A percentile compares a stretch with the other conserved stretches of the same genome.
Evolutionary conservation across 1,140 invertebrate genomes (phyloP).

Genomic region (Achatina immaculata): DNA sequence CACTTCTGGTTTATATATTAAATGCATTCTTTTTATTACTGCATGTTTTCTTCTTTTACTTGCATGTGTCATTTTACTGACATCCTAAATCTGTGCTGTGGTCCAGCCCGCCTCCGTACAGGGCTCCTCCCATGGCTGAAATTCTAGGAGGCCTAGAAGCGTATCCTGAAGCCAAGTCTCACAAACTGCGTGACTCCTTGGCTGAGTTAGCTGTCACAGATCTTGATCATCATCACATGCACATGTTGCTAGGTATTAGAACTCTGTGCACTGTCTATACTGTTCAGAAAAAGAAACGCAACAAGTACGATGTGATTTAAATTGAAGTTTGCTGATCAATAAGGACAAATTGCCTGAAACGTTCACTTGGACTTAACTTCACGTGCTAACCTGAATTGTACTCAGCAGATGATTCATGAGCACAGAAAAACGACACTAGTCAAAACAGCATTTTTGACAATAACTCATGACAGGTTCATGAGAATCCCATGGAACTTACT

Average conservation of each 20-base stretch:
- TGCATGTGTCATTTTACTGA: neutral
- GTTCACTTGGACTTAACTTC: too few relatives aligned
- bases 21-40: neutral
- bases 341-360: too few relatives aligned
- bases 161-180: neutral
- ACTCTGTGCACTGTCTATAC: neutral
- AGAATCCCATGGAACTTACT: too few relatives aligned
- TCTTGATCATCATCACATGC: constrained; percentile 26
- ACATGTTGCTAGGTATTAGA: constrained; percentile 29
- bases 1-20: neutral
- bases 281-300: too few relatives aligned
- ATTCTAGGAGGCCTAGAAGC: constrained; percentile 1
- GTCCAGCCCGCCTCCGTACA: constrained; percentile 28
- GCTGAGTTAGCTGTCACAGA: neutral
- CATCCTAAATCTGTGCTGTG: neutral
- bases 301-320: too few relatives aligned
- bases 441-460: too few relatives aligned
- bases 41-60: neutral
- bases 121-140: constrained; percentile 25
- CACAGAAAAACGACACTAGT: too few relatives aligned
- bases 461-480: too few relatives aligned
- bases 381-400: too few relatives aligned
- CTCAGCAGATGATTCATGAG: too few relatives aligned
- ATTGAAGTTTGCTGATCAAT: too few relatives aligned
- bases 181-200: neutral